Conservation (phyloP, 2,888 invertebrate genomes). For the Dichetophora obliterata region DNA sequence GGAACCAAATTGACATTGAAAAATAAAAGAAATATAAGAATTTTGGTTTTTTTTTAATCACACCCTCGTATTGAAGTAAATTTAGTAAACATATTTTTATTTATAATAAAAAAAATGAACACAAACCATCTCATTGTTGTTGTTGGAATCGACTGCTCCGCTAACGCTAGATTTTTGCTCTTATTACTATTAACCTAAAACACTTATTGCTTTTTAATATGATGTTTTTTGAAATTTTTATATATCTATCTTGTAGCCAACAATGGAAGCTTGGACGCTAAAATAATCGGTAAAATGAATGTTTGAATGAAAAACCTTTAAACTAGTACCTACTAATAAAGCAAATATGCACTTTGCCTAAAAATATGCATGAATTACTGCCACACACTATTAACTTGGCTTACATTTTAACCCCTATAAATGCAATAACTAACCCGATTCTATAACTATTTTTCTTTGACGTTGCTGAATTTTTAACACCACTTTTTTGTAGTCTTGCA, state of each 20-base stretch:
- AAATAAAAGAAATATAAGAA: too few species aligned
- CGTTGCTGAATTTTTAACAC: background rate
- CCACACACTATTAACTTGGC: background rate
- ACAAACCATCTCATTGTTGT: background rate
- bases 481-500: conserved; percentile 13
- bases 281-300: conserved; percentile 69
- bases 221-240: conserved; percentile 50
- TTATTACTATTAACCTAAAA: background rate
- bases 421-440: background rate
- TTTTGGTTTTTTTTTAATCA: too few species aligned
- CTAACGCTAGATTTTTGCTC: background rate
- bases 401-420: background rate
- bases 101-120: too few species aligned
- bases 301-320: conserved; percentile 22
- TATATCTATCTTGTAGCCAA: conserved; percentile 66
- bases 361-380: background rate
- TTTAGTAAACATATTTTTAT: too few species aligned
- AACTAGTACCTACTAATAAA: conserved; percentile 20
- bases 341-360: background rate
- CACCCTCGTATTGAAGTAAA: too few species aligned
- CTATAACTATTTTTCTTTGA: background rate
- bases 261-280: conserved; percentile 71
- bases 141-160: conserved; percentile 9
- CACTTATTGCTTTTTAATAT: background rate
- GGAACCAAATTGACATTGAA: too few species aligned